Conservation (phyloP, 2,888 invertebrate species). For the Lasioglossum calceatum region DNA sequence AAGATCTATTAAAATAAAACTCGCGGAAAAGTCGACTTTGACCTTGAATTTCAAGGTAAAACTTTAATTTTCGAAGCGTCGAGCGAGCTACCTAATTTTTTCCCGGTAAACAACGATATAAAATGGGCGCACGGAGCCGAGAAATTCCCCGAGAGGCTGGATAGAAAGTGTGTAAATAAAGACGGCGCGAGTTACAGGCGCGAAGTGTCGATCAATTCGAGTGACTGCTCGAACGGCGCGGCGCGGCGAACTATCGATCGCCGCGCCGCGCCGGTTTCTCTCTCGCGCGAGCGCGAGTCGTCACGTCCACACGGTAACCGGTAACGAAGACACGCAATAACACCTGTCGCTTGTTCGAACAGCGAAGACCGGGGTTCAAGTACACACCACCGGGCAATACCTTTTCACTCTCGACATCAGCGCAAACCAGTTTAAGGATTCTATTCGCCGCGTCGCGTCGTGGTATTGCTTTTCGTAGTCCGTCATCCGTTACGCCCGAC, state of each 20-base stretch:
- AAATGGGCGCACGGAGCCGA: background rate
- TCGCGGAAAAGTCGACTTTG: no score
- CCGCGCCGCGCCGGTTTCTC: background rate
- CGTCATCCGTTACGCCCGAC: slow-evolving; percentile 65
- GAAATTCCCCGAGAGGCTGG: background rate
- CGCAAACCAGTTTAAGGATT: slow-evolving; percentile 71
- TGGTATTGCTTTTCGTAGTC: slow-evolving; percentile 75
- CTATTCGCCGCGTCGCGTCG: slow-evolving; percentile 69
- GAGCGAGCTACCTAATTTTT: background rate
- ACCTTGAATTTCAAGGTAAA: no score
- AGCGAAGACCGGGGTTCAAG: slow-evolving; percentile 26
- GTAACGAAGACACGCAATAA: slow-evolving; percentile 57
- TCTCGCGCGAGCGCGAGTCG: slow-evolving; percentile 18
- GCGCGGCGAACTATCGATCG: slow-evolving; percentile 22
- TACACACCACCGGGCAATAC: slow-evolving; percentile 52
- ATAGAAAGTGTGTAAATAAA: slow-evolving; percentile 10
- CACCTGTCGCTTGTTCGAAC: slow-evolving; percentile 61
- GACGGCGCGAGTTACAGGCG: background rate
- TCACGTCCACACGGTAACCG: slow-evolving; percentile 30
- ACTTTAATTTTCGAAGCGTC: no score
- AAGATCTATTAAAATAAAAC: no score
- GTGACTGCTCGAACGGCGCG: background rate
- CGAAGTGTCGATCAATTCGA: slow-evolving; percentile 10
- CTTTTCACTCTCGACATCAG: slow-evolving; percentile 67
- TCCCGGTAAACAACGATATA: background rate